Percentiles rank a stretch among this genome's conserved stretches.
Conservation (phyloP, 2,797 vertebrate genomes). For the Delichon dasypus region DNA sequence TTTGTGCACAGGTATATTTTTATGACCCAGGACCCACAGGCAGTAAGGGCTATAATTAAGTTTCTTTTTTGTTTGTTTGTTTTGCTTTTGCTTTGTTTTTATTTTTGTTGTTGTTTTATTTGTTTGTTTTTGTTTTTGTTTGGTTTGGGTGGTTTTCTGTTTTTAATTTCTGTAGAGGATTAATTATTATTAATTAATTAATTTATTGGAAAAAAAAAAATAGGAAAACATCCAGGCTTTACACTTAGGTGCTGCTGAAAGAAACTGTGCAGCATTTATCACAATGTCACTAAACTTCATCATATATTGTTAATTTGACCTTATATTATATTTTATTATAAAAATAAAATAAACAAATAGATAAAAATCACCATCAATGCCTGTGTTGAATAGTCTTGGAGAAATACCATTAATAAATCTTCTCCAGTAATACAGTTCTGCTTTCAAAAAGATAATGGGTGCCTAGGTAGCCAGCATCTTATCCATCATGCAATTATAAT, state of each 20-base stretch:
- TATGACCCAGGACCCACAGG: rapidly evolving
- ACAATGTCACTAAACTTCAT: background rate
- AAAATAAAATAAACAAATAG: background rate
- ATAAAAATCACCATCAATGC: rapidly evolving
- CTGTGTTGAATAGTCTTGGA: background rate
- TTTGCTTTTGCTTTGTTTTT: too few species aligned
- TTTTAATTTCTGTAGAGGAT: background rate
- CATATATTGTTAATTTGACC: background rate
- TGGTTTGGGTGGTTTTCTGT: too few species aligned
- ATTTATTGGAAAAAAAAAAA: background rate
- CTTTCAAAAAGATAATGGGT: background rate
- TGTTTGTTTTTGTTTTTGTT: too few species aligned
- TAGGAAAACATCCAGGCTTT: rapidly evolving
- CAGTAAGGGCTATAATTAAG: background rate
- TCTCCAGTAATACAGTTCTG: background rate
- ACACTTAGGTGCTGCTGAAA: rapidly evolving
- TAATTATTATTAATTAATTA: background rate
- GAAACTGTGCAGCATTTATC: background rate
- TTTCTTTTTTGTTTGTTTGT: too few species aligned
- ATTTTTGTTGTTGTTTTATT: background rate
- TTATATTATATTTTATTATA: background rate
- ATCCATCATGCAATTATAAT: background rate
- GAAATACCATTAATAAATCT: background rate
- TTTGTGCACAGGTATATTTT: background rate
- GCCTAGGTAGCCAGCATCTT: background rate